Evolutionary conservation across 2,113 vertebrate species (phyloP).

Genomic region (Ammospiza nelsoni): DNA sequence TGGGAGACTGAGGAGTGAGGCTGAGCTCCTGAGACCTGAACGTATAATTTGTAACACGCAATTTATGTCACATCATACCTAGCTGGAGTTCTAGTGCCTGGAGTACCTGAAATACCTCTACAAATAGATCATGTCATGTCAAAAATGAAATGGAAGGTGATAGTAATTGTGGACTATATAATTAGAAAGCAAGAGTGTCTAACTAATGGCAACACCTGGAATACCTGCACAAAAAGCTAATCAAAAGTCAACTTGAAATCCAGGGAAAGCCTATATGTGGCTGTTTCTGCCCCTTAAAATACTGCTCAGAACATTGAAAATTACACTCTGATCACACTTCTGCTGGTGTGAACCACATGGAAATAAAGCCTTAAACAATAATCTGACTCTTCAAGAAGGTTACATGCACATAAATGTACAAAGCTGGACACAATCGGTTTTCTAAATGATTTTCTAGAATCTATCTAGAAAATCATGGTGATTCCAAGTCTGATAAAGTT

Average conservation of each 20-base stretch:
- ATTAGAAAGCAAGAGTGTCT: constrained; percentile 51
- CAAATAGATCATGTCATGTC: constrained; percentile 49
- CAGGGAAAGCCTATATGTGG: background rate
- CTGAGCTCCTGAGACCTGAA: constrained; percentile 17
- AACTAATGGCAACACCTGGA: constrained; percentile 34
- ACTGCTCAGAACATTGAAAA: background rate
- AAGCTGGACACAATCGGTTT: background rate
- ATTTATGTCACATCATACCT: constrained; percentile 40
- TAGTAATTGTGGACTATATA: constrained; percentile 55
- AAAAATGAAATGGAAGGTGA: constrained; percentile 58
- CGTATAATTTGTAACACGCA: constrained; percentile 42
- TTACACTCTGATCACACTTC: background rate
- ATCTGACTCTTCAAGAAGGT: background rate
- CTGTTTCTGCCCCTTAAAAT: background rate
- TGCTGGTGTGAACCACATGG: background rate
- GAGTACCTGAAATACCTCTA: constrained; percentile 19
- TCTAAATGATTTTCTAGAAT: background rate
- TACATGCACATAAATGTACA: background rate
- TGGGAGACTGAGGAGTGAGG: background rate
- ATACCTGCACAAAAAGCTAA: constrained; percentile 51
- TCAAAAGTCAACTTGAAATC: constrained; percentile 22
- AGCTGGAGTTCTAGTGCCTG: constrained; percentile 17
- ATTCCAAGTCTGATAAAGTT: background rate
- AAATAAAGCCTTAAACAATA: background rate
- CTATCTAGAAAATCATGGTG: background rate